Conservation (phyloP, 2,797 vertebrate genomes). For the Leptatherina wallacei region DNA sequence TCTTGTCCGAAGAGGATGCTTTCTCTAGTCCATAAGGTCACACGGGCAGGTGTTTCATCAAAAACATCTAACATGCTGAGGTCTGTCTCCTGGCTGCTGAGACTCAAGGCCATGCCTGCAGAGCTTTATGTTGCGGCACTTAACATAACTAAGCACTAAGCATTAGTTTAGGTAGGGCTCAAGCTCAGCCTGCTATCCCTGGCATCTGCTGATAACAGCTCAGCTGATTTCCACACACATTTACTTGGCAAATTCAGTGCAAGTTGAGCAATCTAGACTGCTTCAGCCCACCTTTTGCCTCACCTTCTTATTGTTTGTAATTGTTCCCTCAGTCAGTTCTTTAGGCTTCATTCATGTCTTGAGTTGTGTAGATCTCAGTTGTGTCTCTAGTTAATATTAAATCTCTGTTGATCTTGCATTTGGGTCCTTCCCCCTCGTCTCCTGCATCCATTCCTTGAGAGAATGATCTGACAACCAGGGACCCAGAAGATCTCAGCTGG, state of each 20-base stretch:
- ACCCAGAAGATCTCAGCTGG: too few relatives aligned
- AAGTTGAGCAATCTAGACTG: not conserved
- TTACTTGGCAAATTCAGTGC: not conserved
- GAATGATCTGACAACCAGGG: too few relatives aligned
- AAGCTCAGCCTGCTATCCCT: not conserved
- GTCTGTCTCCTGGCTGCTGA: not conserved
- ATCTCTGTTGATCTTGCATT: too few relatives aligned
- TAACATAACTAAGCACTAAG: conserved; percentile 23
- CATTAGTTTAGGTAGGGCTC: not conserved
- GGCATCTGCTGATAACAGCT: not conserved
- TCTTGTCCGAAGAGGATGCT: conserved; percentile 1
- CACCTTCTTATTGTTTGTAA: too few relatives aligned
- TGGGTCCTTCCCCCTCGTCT: too few relatives aligned
- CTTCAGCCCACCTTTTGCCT: not conserved
- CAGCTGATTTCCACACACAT: not conserved
- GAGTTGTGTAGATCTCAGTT: too few relatives aligned
- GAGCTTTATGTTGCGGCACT: conserved; percentile 15
- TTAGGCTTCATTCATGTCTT: too few relatives aligned
- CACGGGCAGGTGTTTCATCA: conserved; percentile 6
- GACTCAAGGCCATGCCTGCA: conserved; percentile 20
- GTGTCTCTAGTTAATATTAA: too few relatives aligned
- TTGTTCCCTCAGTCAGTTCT: too few relatives aligned
- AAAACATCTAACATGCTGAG: not conserved
- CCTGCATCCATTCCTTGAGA: too few relatives aligned
- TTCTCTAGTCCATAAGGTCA: conserved; percentile 23